A percentile compares a stretch with the other conserved stretches of the same genome.
phyloP scores from a whole-genome alignment of 2,888 invertebrate species.

The Erannis defoliaria region DNA sequence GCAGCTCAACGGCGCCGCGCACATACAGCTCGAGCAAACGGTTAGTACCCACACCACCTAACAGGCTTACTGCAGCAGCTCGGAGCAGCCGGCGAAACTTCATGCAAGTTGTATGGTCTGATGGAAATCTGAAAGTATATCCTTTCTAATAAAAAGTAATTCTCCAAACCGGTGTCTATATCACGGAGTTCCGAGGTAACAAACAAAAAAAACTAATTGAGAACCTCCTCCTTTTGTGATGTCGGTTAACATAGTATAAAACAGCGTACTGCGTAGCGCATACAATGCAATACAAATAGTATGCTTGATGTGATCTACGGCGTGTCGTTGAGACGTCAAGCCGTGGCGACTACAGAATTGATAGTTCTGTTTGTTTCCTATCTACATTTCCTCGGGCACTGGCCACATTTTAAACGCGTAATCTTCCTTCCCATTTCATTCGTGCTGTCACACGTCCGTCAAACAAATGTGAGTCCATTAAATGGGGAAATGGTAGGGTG shows the following conservation, averaged over 20 bases:
- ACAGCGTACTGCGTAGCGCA: not conserved
- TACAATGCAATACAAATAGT: not conserved
- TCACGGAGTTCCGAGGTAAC: too few species aligned
- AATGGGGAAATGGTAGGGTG: constrained; percentile 37
- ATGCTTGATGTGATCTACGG: constrained; percentile 6
- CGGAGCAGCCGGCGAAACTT: too few species aligned
- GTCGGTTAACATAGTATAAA: too few species aligned
- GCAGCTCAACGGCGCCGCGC: constrained; percentile 91
- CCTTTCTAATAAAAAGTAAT: too few species aligned
- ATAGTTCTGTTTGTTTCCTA: constrained; percentile 23
- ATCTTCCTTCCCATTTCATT: constrained; percentile 33
- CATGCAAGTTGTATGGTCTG: too few species aligned
- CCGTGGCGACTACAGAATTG: constrained; percentile 1
- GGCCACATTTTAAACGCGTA: constrained; percentile 21
- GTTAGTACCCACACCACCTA: constrained; percentile 65
- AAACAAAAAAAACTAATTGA: too few species aligned
- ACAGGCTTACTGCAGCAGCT: not conserved
- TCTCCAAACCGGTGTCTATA: too few species aligned
- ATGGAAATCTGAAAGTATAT: too few species aligned
- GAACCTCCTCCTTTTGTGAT: too few species aligned
- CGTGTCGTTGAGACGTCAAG: too few species aligned
- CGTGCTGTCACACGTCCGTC: constrained; percentile 35
- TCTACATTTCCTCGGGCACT: constrained; percentile 18
- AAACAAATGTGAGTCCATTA: constrained; percentile 35
- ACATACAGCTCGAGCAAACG: constrained; percentile 84